Percentiles rank a stretch among this genome's conserved stretches.
Conservation (phyloP, 2,113 vertebrate genomes). For the Micromys minutus region DNA sequence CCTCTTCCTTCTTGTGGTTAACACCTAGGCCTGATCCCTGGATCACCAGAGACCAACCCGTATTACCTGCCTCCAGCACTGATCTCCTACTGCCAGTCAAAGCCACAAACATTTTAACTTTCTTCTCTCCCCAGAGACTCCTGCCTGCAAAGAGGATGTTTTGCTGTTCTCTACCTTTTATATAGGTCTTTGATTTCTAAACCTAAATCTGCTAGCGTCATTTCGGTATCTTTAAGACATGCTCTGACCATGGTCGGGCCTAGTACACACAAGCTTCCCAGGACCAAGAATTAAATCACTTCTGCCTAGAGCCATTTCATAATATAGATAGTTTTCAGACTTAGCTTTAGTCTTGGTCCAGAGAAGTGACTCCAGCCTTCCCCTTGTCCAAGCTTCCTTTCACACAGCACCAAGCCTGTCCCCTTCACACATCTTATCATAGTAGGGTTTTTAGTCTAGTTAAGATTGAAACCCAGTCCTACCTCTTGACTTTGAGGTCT, state of each 20-base stretch:
- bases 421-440: not conserved
- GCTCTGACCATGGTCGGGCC: not conserved
- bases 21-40: not conserved
- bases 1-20: not conserved
- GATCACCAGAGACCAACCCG: not conserved
- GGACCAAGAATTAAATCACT: not conserved
- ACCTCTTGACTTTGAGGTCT: not conserved
- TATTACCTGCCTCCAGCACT: not conserved
- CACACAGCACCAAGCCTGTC: rapidly evolving
- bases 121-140: not conserved
- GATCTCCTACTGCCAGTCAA: not conserved
- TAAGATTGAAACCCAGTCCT: not conserved
- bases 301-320: not conserved
- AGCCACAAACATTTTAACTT: not conserved
- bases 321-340: not conserved
- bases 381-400: not conserved
- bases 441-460: not conserved
- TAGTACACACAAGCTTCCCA: not conserved
- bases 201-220: not conserved
- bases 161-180: not conserved
- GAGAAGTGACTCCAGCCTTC: not conserved
- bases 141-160: not conserved
- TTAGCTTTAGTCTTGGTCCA: not conserved
- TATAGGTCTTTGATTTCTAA: not conserved
- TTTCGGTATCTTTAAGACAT: not conserved